Percentiles rank a stretch among this genome's conserved stretches.
phyloP scores from a whole-genome alignment of 2,888 invertebrate species.

The Volucella inflata region DNA sequence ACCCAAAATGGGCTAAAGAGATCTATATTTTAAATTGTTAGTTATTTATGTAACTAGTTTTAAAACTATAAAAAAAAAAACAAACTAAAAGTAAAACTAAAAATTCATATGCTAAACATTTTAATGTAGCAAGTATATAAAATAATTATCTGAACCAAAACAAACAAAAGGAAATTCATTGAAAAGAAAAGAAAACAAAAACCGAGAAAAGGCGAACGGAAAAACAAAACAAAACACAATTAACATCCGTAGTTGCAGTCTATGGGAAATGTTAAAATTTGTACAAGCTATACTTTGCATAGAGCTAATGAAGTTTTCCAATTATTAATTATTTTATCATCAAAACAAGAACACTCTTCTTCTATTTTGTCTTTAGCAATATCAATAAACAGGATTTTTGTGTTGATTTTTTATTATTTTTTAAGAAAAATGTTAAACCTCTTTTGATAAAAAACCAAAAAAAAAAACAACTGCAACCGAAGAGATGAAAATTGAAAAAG shows the following conservation, averaged over 20 bases:
- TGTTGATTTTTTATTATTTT: too few species aligned
- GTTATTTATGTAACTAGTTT: conserved; percentile 81
- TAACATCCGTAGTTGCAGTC: conserved; percentile 78
- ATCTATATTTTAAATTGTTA: conserved; percentile 79
- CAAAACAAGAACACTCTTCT: conserved; percentile 36
- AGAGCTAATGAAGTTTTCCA: conserved; percentile 95
- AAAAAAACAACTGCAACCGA: neutral
- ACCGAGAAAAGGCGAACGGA: conserved; percentile 10
- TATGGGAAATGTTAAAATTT: conserved; percentile 77
- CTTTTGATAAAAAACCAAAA: too few species aligned
- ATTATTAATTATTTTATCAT: conserved; percentile 65
- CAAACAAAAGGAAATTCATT: conserved; percentile 70
- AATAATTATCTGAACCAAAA: conserved; percentile 14
- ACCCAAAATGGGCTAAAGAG: neutral
- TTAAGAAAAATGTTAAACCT: too few species aligned
- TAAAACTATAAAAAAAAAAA: conserved; percentile 69
- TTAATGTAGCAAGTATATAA: conserved; percentile 4
- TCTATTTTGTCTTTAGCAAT: neutral
- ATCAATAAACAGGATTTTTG: neutral
- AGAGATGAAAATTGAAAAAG: neutral
- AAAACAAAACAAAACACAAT: conserved; percentile 56
- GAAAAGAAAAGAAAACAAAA: conserved; percentile 29
- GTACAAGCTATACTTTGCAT: conserved; percentile 96
- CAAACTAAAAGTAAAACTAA: conserved; percentile 27
- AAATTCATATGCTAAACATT: conserved; percentile 36